Evolutionary conservation across 2,888 invertebrate genomes (phyloP), one percentile per base, ranked within the genome.

Genomic region (Dolichomitus sp.): DNA sequence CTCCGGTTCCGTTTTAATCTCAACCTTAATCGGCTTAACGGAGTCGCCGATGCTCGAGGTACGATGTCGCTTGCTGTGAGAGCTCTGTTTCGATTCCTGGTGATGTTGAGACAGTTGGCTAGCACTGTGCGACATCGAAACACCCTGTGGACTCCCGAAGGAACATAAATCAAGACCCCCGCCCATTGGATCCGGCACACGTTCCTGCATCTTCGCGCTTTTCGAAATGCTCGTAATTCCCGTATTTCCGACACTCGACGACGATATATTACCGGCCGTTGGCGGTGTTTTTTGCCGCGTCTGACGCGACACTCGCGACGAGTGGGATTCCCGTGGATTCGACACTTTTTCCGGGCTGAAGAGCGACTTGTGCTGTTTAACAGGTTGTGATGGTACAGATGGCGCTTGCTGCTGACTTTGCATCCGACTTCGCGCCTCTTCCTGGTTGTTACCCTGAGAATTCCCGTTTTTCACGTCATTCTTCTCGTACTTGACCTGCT

Each of bases 261-360:
- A 77, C 86, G 89, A 48, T 87, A 87, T 75, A 87, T 91, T 90
- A 11, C 90, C 91, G 4, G 93, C 92, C 5, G 94, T 94, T 0
- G 91, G 92, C 27, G 95, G 95, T 0, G 95, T 94, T 91, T 95
- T 95, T 0, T 95, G 95, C 0, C 95, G 95, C 2, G 94, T 95
- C 0, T 95, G 95, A 0, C 95, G 95, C 1, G 95, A 89, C 72
- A 91, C 84, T 87, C 80, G 84, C 92, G 94, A 59, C 27, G 37
- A 23, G 91, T 89, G 85, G 88, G 87, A 92, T n/a, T 95, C 94
- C 0, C 94, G 94, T 5, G 93, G 94, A 3, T 93, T 91, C 6
- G 95, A 95, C 0, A 95, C 94, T 0, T 95, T 96, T 83, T 96
- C 96, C 0, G 96, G 96, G 3, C 96, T 96, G 91, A 96, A 96